Evolutionary conservation across 2,797 vertebrate genomes (phyloP), one percentile per base, ranked within the genome.

Genomic region (Schizopygopsis pylzovi): DNA sequence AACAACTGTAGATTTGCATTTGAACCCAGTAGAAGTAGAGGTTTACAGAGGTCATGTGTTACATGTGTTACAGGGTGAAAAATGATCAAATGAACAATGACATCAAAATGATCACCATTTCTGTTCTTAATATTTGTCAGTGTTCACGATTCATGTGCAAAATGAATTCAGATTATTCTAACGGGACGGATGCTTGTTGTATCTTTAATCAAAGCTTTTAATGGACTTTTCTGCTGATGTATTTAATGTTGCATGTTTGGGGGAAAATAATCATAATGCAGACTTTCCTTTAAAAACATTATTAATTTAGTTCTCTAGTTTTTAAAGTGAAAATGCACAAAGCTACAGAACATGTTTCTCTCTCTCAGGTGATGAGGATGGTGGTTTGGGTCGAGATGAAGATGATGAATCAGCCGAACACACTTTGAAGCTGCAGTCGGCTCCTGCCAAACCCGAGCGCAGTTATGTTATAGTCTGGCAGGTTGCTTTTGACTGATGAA

Each of bases 401-500:
- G 89, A 89, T 6, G 87, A 99, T 33, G 97, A 97, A 70, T 92
- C 95, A 6, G 87, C 94, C 0, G 96, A 95, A 83, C 94, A 96
- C 3, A 81, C 92, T 65, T 80, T 89, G 75, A 94, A 94, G 87
- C 95, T 95, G 88, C 97, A 96, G 90, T 95, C 96, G 0, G 82
- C 95, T 16, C 95, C 97, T 61, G 96, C 96, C 86, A 99, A 97
- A 93, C 96, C 96, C 0, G 98, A 99, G 92, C 96, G 95, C 90
- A 99, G 98, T 93, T 98, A 99, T 94, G 97, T 99, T 90, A 98
- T 99, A 6, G 98, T 99, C 89, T 99, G 98, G 98, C 98, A 99
- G 94, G 98, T 99, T 88, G 96, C 96, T 4, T 93, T 96, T 0
- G 97, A 98, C 89, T 98, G 25, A 56, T 77, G 56, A 84, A 86